Percentiles rank a stretch among this genome's conserved stretches.
These are phyloP conservation scores for Loxodonta africana DNA, from an alignment of 2,113 vertebrate genomes.

Conservation along the genomic window DNA sequence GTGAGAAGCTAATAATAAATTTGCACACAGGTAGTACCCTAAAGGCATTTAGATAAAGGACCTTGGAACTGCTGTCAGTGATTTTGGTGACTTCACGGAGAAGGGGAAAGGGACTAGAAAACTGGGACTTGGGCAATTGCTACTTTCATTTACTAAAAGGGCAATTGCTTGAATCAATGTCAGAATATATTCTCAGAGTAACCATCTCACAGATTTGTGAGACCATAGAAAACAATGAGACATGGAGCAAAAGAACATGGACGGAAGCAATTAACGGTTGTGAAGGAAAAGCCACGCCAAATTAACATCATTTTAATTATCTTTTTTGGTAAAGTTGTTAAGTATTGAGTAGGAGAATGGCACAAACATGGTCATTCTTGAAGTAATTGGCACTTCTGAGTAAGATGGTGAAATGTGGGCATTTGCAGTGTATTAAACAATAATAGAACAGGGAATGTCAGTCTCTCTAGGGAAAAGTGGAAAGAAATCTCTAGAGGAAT, in stretches of 20 bases:
- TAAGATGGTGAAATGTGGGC: not conserved
- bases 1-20: conserved; percentile 10
- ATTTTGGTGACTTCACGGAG: not conserved
- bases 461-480: not conserved
- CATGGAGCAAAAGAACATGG: not conserved
- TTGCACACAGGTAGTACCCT: not conserved
- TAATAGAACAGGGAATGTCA: not conserved
- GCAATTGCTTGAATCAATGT: not conserved
- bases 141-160: conserved; percentile 18
- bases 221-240: not conserved
- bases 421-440: not conserved
- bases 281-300: not conserved
- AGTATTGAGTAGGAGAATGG: not conserved
- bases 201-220: not conserved
- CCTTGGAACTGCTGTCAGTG: not conserved
- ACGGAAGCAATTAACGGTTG: not conserved
- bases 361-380: not conserved
- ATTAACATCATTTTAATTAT: not conserved
- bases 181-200: not conserved
- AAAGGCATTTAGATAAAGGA: not conserved
- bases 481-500: not conserved
- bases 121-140: not conserved
- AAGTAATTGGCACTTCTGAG: not conserved
- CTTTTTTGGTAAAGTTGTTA: not conserved
- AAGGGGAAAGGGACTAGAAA: not conserved